Evolutionary conservation across 2,797 vertebrate species (phyloP), one percentile per base, ranked within the genome.

Genomic region (Cynopterus sphinx): DNA sequence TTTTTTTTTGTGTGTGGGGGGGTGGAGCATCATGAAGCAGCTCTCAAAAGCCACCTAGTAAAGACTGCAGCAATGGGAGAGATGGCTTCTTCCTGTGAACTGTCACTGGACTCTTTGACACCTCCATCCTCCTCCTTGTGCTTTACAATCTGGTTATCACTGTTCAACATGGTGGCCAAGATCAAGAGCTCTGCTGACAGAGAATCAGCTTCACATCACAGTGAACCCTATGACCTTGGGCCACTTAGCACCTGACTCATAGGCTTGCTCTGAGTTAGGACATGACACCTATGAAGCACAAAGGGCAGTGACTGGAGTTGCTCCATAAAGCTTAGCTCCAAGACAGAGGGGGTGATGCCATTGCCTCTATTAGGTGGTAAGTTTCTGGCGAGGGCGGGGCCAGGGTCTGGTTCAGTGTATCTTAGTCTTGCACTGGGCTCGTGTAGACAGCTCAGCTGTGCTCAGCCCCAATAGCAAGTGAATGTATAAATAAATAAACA

Each of bases 381-480:
- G 33, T 11, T 63, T 39, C 46, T 3, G 13, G 9, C 0, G 2
- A 46, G 2, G 53, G 36, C 24, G 0, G 2, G 1, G 53, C n/a
- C n/a, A 57, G 51, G 13, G 33, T 65, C 65, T 43, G n/a, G 16
- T 26, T 51, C 43, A 2, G 0, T 24, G 41, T 63, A 33, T 53
- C 46, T 43, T 22, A 1, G 28, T 57, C 9, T 0, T 13, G 9
- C 1, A 1, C 2, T 11, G 24, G 15, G 9, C 5, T 12, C n/a
- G 39, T 0, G 1, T 3, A 2, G 33, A 43, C 3, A 6, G 9
- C 9, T 17, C 39, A 31, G 46, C 46, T 70, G 33, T 43, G 28
- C 31, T 36, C 17, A 9, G 1, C 9, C 12, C 19, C 28, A 31
- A 19, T 15, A 24, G 28, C 8, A 8, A 13, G 13, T 31, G 12